Conservation (phyloP, 2,797 vertebrate genomes). For the Melopsittacus undulatus region DNA sequence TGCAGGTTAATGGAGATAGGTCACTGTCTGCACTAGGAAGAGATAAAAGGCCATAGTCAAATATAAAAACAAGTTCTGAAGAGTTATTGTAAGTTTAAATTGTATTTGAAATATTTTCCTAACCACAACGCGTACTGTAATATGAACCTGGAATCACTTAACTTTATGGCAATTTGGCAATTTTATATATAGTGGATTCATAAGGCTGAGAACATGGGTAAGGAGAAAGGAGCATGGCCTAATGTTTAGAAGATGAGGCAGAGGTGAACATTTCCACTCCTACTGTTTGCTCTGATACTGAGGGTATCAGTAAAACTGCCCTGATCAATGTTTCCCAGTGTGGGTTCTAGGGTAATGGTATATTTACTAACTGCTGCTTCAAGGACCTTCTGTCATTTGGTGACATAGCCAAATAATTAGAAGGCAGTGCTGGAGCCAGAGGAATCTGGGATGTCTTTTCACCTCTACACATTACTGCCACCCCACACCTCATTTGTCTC, state of each 20-base stretch:
- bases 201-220: neutral
- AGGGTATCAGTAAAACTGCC: neutral
- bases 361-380: neutral
- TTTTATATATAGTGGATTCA: neutral
- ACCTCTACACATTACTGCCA: rapidly evolving
- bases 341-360: neutral
- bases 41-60: constrained; percentile 20
- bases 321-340: rapidly evolving
- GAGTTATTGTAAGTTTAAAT: constrained; percentile 51
- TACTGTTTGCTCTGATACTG: neutral
- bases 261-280: neutral
- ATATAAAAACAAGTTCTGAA: constrained; percentile 47
- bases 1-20: constrained; percentile 65
- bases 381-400: neutral
- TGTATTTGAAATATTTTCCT: constrained; percentile 26
- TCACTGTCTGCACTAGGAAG: constrained; percentile 50
- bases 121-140: constrained; percentile 20
- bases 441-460: neutral
- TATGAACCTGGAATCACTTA: constrained; percentile 21
- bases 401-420: neutral
- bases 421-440: neutral
- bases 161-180: neutral
- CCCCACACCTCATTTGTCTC: neutral
- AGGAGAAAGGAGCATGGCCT: neutral
- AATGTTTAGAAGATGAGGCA: neutral